Evolutionary conservation across 2,888 invertebrate genomes (phyloP).

Genomic region (Sphecodes monilicornis): DNA sequence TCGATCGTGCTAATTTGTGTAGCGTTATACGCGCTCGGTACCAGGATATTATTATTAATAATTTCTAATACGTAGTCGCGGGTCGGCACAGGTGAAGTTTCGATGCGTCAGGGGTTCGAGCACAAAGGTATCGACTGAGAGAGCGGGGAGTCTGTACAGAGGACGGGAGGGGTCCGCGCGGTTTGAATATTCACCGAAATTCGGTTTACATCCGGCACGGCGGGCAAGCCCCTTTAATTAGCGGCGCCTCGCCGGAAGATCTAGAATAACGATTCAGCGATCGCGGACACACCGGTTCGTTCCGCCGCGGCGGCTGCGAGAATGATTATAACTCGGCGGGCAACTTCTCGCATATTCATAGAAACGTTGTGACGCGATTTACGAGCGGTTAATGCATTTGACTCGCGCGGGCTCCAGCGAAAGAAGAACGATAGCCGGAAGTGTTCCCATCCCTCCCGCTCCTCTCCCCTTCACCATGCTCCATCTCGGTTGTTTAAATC

Average conservation of each 20-base stretch:
- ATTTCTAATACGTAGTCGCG: neutral
- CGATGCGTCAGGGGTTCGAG: neutral
- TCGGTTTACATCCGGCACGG: conserved; percentile 17
- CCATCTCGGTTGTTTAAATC: conserved; percentile 30
- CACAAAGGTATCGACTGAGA: conserved; percentile 46
- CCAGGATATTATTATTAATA: neutral
- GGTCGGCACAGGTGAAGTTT: neutral
- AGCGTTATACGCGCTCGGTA: neutral
- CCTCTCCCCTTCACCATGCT: neutral
- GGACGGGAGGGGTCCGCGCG: conserved; percentile 24
- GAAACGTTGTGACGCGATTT: conserved; percentile 63
- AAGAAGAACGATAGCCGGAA: conserved; percentile 40
- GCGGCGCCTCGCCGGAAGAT: conserved; percentile 42
- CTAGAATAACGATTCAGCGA: conserved; percentile 58
- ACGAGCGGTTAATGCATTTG: conserved; percentile 68
- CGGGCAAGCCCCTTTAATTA: conserved; percentile 49
- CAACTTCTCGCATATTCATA: conserved; percentile 71
- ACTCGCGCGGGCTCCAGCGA: conserved; percentile 47
- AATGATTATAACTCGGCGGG: conserved; percentile 66
- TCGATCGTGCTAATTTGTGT: neutral
- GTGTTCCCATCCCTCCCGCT: neutral
- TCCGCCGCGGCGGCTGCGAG: conserved; percentile 33
- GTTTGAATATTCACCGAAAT: conserved; percentile 57
- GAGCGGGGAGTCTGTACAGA: neutral
- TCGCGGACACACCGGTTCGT: conserved; percentile 28